Base-by-base conservation (phyloP, 2,888 invertebrate genomes). In the Caenorhabditis zanzibari region DNA sequence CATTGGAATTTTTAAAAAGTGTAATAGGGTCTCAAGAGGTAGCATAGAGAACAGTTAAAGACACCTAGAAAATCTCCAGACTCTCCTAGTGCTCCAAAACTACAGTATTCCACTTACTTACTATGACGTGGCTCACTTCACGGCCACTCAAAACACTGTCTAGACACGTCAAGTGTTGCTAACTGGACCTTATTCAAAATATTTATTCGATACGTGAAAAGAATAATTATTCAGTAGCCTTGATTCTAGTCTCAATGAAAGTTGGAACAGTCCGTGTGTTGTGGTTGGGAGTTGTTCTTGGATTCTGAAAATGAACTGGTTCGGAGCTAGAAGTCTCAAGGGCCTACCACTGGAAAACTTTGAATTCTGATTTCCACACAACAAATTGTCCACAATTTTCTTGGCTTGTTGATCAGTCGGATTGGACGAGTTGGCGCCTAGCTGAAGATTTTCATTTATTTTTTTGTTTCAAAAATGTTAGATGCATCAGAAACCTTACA, bases 371-470 rank as follows among this genome's bases (percentile, higher is more conserved):
- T 68, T 68, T 9, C 54, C 54, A 38, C 32, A 9, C 26, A 74
- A 41, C 54, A 74, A 41, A 16, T 26, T 64, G 19, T 64, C 32
- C 24, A 74, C 74, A 19, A 49, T 41, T 3, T 19, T 28, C 22
- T 74, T 74, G n/a, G 74, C 74, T 38, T 64, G 32, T 44, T 64
- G 74, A 28, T 74, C 74, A 1, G 63, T 64, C 5, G 26, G 35
- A 9, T 52, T 63, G 2, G 19, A 52, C 19, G 64, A 26, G 32
- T 41, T 54, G 0, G 32, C 63, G 22, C 74, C 74, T 52, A 74
- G 74, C 64, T 73, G 61, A 52, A 52, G 35, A 24, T 52, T 26
- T n/a, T 14, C 22, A n/a, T 52, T 44, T n/a, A 38, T 6, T 41
- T 14, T 24, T 41, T 61, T n/a, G n/a, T 44, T 44, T 44, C 44